Conservation (phyloP, 2,113 vertebrate species). For the Stegostoma tigrinum region DNA sequence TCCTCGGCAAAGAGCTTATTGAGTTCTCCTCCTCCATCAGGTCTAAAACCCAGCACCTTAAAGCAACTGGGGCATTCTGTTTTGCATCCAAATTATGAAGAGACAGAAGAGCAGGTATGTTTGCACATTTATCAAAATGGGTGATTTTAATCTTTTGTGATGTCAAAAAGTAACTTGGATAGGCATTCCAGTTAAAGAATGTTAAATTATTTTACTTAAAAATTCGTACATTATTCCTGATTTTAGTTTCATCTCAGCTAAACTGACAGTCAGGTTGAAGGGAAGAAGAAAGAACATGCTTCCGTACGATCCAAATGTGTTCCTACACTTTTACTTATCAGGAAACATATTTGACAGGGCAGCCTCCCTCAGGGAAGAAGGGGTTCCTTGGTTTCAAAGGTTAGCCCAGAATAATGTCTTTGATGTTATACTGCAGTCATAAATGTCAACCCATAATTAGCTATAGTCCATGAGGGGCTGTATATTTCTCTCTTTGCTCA, state of each 20-base stretch:
- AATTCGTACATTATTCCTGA: neutral
- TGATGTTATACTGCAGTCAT: neutral
- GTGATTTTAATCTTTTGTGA: neutral
- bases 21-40: slow-evolving; percentile 49
- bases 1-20: slow-evolving; percentile 50
- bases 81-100: slow-evolving; percentile 43
- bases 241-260: neutral
- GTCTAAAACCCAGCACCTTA: slow-evolving; percentile 79
- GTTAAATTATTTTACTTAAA: neutral
- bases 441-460: neutral
- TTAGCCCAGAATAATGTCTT: neutral
- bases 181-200: neutral
- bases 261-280: no score
- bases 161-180: neutral
- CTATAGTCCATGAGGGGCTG: neutral
- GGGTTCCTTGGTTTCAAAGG: neutral
- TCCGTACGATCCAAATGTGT: neutral
- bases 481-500: neutral
- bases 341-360: neutral
- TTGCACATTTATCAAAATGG: neutral
- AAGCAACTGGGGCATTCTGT: slow-evolving; percentile 71
- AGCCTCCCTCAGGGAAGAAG: neutral
- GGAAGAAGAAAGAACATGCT: neutral
- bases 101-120: slow-evolving; percentile 29
- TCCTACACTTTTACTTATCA: neutral